phyloP scores from a whole-genome alignment of 2,113 vertebrate species.

The Caranx melampygus region DNA sequence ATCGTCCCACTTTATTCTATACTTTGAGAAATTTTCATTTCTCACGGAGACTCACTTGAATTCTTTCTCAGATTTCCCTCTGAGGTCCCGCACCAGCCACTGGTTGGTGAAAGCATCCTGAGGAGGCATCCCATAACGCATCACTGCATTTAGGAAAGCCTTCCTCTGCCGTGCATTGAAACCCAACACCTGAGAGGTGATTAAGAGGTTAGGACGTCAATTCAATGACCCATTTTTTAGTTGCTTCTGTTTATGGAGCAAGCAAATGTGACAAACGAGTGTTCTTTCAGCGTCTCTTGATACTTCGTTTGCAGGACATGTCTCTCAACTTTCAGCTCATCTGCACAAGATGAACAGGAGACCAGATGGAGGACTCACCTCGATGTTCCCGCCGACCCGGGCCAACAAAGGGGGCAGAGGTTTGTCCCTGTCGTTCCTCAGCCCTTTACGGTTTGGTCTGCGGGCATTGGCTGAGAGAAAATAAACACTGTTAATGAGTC shows the following conservation, averaged over 20 bases:
- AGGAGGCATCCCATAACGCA: conserved; percentile 99
- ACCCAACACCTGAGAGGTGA: conserved; percentile 88
- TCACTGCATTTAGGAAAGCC: conserved; percentile 98
- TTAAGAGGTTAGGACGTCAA: not conserved
- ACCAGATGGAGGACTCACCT: conserved; percentile 80
- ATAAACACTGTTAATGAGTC: not conserved
- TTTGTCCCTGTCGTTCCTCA: conserved; percentile 98
- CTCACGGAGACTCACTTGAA: conserved; percentile 91
- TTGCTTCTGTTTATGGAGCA: no score
- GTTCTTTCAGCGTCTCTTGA: not conserved
- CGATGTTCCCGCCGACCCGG: conserved; percentile 97
- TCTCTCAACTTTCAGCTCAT: not conserved
- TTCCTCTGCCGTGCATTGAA: conserved; percentile 98
- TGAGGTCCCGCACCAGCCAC: conserved; percentile 96
- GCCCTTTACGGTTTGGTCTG: conserved; percentile 93
- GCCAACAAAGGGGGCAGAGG: conserved; percentile 95
- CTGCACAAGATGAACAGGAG: not conserved
- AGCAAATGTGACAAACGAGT: no score
- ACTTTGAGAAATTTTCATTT: not conserved
- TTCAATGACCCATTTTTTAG: not conserved
- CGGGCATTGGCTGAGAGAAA: conserved; percentile 86
- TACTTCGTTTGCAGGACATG: not conserved
- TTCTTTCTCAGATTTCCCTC: conserved; percentile 98
- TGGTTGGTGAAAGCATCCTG: conserved; percentile 99
- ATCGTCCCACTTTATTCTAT: not conserved